These are phyloP conservation scores for Harpalus rubripes DNA, from an alignment of 2,888 invertebrate species.

Conservation along the genomic window DNA sequence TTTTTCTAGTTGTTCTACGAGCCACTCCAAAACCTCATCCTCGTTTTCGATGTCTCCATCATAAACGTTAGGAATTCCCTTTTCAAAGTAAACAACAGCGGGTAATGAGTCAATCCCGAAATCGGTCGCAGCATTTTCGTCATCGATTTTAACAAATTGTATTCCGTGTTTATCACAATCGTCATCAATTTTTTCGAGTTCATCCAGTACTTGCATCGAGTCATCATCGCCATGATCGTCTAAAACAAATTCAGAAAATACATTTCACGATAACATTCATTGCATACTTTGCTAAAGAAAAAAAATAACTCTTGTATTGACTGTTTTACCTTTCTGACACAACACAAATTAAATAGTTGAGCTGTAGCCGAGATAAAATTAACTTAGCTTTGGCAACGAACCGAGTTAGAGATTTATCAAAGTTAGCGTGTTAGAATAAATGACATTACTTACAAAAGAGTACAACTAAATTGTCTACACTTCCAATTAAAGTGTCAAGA, in stretches of 20 bases:
- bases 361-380: constrained; percentile 63
- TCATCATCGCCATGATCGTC: constrained; percentile 95
- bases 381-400: constrained; percentile 64
- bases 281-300: constrained; percentile 21
- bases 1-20: constrained; percentile 91
- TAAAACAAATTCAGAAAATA: constrained; percentile 75
- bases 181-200: constrained; percentile 95
- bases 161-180: constrained; percentile 95
- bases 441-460: constrained; percentile 88
- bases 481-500: constrained; percentile 91
- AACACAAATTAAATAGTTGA: constrained; percentile 64
- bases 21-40: constrained; percentile 93
- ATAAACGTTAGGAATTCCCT: constrained; percentile 94
- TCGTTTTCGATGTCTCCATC: constrained; percentile 94
- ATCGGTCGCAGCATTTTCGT: constrained; percentile 88
- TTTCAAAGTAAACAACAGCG: constrained; percentile 95
- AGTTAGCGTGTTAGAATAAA: constrained; percentile 29
- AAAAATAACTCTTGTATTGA: constrained; percentile 49
- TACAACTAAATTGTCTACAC: constrained; percentile 94
- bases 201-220: constrained; percentile 90
- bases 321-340: constrained; percentile 61
- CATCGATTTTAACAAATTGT: constrained; percentile 95
- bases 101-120: constrained; percentile 92
- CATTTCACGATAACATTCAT: neutral
- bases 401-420: constrained; percentile 57